Evolutionary conservation across 2,888 invertebrate genomes (phyloP).

Genomic region (Syrista parreyssii): DNA sequence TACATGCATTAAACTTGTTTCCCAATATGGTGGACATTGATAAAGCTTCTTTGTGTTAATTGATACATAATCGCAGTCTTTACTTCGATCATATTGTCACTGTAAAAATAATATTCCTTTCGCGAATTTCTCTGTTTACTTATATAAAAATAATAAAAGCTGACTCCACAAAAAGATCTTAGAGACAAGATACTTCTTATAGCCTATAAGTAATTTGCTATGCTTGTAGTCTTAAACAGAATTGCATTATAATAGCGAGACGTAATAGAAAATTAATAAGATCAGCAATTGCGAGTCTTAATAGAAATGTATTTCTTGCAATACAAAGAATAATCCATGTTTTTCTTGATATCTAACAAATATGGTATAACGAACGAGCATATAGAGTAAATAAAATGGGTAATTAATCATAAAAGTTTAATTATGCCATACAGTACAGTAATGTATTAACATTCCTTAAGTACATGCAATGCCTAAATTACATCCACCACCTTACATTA

Average conservation of each 20-base stretch:
- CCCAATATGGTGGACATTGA: neutral
- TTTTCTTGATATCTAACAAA: neutral
- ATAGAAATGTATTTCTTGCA: neutral
- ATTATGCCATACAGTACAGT: constrained; percentile 55
- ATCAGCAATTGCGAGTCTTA: neutral
- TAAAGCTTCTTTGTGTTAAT: neutral
- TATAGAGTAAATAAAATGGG: constrained; percentile 34
- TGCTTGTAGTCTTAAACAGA: neutral
- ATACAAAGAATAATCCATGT: neutral
- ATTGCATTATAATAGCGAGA: neutral
- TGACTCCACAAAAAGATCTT: neutral
- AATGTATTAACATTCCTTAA: constrained; percentile 60
- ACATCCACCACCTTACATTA: constrained; percentile 57
- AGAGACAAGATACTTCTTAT: neutral
- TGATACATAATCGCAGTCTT: neutral
- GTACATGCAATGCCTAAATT: constrained; percentile 55
- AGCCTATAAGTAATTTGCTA: neutral
- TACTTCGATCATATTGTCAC: neutral
- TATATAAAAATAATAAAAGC: neutral
- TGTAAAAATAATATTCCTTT: neutral
- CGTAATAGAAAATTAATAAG: too few species aligned
- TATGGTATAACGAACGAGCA: constrained; percentile 1
- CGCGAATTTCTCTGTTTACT: neutral
- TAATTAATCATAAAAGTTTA: constrained; percentile 54
- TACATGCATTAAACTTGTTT: neutral